Base-by-base conservation (phyloP, 2,888 invertebrate species). In the Eristalis pertinax region DNA sequence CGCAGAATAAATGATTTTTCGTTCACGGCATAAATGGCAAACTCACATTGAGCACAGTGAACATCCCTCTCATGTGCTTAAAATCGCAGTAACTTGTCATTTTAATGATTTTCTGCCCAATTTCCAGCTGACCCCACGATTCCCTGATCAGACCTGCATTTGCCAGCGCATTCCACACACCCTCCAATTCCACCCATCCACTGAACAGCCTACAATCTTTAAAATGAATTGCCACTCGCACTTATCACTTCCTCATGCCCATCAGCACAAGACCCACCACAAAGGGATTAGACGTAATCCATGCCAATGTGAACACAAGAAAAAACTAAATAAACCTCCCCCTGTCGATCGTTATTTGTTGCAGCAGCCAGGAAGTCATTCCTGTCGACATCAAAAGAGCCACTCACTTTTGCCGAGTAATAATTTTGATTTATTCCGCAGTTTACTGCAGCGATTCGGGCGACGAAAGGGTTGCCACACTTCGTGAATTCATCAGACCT, bases 281-380 rank as follows among this genome's bases (percentile, higher is more conserved):
- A 50, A 50, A 50, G 19, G 7, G 50, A 50, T 19, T 50, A 19
- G 2, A 7, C 19, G 10, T 19, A 19, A 50, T 19, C 50, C 19
- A n/a, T 19, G 50, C 19, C 50, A 50, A n/a, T 2, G 19, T 5
- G 50, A n/a, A 8, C 43, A 43, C 26, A 26, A 3, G 43, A 43
- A n/a, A 15, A n/a, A 15, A n/a, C 19, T n/a, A n/a, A 50, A 50
- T 50, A 50, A 19, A 50, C 50, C n/a, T 50, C 50, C 50, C 50
- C 19, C 50, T 19, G 50, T 19, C 50, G 50, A 8, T n/a, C 15
- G 15, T 43, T n/a, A 43, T n/a, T 15, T 4, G 43, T n/a, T n/a
- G 43, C 43, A 43, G n/a, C 50, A 50, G 50, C 50, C 50, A 50
- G 50, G 50, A 50, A 50, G 50, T 50, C 50, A 50, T 50, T 50